phyloP scores from a whole-genome alignment of 2,113 vertebrate genomes.

The Poecile atricapillus region DNA sequence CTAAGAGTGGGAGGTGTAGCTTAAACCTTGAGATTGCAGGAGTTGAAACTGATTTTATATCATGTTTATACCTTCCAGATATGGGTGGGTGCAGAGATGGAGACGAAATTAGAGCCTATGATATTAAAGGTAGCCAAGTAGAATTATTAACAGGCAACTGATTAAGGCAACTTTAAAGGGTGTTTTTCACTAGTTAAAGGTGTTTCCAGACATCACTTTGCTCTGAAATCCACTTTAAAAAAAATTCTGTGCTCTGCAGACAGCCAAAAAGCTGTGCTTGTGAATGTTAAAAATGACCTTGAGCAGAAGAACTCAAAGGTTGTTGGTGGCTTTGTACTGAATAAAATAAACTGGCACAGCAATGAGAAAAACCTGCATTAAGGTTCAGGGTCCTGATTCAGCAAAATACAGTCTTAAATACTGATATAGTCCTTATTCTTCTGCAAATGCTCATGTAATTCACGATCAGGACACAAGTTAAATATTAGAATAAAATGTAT shows the following conservation, averaged over 20 bases:
- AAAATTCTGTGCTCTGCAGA: constrained; percentile 15
- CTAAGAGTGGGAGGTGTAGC: neutral
- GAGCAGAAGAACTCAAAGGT: constrained; percentile 31
- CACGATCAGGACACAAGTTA: neutral
- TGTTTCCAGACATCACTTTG: constrained; percentile 24
- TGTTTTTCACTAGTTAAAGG: neutral
- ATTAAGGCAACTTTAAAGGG: constrained; percentile 17
- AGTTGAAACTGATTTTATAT: neutral
- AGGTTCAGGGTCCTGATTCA: constrained; percentile 31
- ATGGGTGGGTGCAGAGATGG: neutral
- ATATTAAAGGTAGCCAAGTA: neutral
- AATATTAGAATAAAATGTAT: neutral
- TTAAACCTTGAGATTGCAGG: neutral
- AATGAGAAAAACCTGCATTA: constrained; percentile 42
- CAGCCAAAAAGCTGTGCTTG: constrained; percentile 48
- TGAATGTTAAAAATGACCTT: constrained; percentile 62
- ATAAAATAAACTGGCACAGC: constrained; percentile 50
- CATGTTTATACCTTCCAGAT: constrained; percentile 7
- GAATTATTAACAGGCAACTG: neutral
- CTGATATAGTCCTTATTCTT: neutral
- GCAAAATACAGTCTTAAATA: constrained; percentile 1
- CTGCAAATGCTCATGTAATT: neutral
- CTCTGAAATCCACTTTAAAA: constrained; percentile 19
- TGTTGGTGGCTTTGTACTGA: constrained; percentile 42
- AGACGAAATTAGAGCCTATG: neutral